phyloP scores from a whole-genome alignment of 2,797 vertebrate species.

The Cebuella pygmaea region DNA sequence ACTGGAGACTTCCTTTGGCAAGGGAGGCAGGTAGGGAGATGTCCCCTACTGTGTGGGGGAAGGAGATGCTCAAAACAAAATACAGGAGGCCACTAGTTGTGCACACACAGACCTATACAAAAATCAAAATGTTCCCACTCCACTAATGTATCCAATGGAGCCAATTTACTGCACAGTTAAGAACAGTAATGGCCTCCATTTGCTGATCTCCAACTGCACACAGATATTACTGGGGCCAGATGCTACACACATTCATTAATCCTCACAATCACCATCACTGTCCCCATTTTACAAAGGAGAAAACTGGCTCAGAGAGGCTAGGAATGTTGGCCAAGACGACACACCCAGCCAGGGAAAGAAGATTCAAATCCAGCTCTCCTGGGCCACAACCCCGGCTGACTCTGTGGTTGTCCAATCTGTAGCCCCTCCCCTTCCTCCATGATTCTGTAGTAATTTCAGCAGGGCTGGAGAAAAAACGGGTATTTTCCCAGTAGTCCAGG shows the following conservation, averaged over 20 bases:
- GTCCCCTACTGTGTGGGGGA: background rate
- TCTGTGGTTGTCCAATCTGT: too few species aligned
- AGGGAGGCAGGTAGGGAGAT: background rate
- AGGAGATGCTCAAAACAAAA: background rate
- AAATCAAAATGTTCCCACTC: background rate
- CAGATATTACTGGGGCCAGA: fast-evolving
- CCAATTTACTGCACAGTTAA: background rate
- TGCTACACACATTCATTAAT: background rate
- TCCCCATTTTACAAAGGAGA: background rate
- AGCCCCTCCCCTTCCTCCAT: background rate
- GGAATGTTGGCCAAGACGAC: background rate
- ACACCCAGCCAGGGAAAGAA: background rate
- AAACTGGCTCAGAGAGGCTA: background rate
- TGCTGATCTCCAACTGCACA: background rate
- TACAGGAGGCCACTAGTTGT: background rate
- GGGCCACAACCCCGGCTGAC: fast-evolving
- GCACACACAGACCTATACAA: background rate
- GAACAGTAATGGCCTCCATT: too few species aligned
- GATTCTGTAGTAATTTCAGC: background rate
- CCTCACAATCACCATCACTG: background rate
- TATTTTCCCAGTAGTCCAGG: background rate
- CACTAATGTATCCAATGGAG: fast-evolving
- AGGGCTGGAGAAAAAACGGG: background rate
- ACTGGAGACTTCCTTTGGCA: background rate
- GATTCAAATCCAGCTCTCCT: background rate